Conservation (phyloP, 2,888 invertebrate genomes). For the Eurytoma adleriae region DNA sequence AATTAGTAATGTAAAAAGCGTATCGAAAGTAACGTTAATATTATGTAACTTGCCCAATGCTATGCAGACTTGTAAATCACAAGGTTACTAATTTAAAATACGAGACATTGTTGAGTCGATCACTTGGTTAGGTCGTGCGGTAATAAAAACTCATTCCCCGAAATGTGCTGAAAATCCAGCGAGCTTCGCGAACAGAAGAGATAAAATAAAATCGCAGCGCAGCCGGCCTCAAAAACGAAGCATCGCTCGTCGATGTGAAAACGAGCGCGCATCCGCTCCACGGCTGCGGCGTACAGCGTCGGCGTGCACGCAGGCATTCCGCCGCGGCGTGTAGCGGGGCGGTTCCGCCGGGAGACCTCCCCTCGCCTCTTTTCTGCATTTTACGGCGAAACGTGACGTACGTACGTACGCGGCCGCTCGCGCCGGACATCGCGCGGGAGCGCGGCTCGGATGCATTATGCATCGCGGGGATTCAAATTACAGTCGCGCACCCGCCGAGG, state of each 20-base stretch:
- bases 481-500: constrained; percentile 11
- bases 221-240: not conserved
- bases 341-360: not conserved
- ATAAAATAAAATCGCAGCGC: not conserved
- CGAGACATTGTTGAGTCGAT: constrained; percentile 25
- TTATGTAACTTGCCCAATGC: constrained; percentile 21
- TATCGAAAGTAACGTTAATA: constrained; percentile 19
- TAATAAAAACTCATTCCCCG: not conserved
- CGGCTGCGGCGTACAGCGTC: no score
- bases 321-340: no score
- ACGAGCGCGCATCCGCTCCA: no score
- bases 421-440: constrained; percentile 28
- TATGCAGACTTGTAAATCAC: constrained; percentile 1
- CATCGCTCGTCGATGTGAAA: no score
- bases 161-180: no score
- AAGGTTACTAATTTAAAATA: constrained; percentile 25
- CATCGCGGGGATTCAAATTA: constrained; percentile 37
- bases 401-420: not conserved
- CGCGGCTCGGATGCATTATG: constrained; percentile 26
- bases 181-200: no score
- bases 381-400: constrained; percentile 5
- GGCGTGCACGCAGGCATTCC: no score
- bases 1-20: constrained; percentile 14
- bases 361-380: constrained; percentile 4
- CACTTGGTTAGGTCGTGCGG: not conserved